Conservation (phyloP, 1,140 invertebrate genomes). For the Bemisia tabaci region DNA sequence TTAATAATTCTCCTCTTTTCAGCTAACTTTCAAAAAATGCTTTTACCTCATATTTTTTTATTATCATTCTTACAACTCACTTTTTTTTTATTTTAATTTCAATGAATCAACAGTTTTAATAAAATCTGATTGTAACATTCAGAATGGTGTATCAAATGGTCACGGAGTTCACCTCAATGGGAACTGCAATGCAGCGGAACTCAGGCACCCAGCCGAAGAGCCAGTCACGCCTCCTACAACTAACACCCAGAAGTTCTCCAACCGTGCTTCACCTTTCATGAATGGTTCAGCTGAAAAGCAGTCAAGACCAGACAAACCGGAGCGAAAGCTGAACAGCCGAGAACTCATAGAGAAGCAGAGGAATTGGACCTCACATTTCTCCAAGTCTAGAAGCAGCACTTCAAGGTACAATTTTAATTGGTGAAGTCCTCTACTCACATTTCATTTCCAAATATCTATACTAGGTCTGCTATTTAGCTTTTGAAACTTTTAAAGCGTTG, state of each 20-base stretch:
- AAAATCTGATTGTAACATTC: no score
- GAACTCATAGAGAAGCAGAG: slow-evolving; percentile 78
- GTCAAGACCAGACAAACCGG: slow-evolving; percentile 58
- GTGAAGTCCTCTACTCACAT: background rate
- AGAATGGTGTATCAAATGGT: background rate
- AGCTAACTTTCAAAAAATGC: background rate
- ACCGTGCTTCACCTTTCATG: background rate
- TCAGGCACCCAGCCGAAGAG: background rate
- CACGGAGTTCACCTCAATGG: background rate
- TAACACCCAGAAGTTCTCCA: background rate
- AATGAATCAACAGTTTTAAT: no score
- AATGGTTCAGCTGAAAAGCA: slow-evolving; percentile 28
- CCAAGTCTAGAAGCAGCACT: slow-evolving; percentile 41
- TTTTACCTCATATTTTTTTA: no score
- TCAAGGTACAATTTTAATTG: background rate
- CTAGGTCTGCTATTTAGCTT: background rate
- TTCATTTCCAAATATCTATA: background rate
- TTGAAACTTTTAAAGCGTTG: no score
- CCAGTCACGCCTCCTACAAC: background rate
- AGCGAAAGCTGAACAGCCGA: slow-evolving; percentile 63
- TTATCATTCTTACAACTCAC: background rate
- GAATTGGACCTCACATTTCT: slow-evolving; percentile 83
- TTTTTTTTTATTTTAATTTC: no score
- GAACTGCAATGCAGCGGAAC: background rate
- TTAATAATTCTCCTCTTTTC: background rate